Evolutionary conservation across 2,888 invertebrate species (phyloP).

Genomic region (Calliopum simillimum): DNA sequence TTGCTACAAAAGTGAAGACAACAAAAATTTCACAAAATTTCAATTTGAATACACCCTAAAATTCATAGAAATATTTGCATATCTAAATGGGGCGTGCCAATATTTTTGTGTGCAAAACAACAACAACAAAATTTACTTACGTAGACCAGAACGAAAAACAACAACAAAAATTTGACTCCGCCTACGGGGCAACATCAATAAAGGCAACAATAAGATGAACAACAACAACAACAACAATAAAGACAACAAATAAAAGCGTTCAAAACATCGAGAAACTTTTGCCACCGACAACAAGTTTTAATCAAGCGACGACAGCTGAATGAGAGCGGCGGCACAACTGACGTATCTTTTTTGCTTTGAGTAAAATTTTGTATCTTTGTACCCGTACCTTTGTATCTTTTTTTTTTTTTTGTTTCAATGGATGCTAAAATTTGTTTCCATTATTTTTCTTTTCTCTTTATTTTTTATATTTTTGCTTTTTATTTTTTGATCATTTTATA

Average conservation of each 20-base stretch:
- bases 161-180: conserved; percentile 58
- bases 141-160: conserved; percentile 37
- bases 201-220: conserved; percentile 23
- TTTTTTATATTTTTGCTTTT: not conserved
- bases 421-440: not conserved
- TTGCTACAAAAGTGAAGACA: too few relatives aligned
- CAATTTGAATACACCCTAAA: conserved; percentile 28
- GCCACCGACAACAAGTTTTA: conserved; percentile 23
- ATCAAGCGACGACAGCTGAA: conserved; percentile 10
- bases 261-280: conserved; percentile 29
- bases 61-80: conserved; percentile 55
- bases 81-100: conserved; percentile 63
- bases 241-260: conserved; percentile 38
- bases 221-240: conserved; percentile 48
- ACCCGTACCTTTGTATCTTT: too few relatives aligned
- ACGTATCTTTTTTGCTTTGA: not conserved
- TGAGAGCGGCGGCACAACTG: too few relatives aligned
- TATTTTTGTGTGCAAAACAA: conserved; percentile 34
- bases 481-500: not conserved
- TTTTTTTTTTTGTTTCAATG: not conserved
- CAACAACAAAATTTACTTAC: too few relatives aligned
- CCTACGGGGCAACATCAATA: conserved; percentile 53
- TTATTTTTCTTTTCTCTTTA: not conserved
- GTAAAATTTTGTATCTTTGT: conserved; percentile 20
- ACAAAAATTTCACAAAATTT: not conserved